Evolutionary conservation across 2,888 invertebrate genomes (phyloP), one percentile per base, ranked within the genome.

Genomic region (Pterostichus madidus): DNA sequence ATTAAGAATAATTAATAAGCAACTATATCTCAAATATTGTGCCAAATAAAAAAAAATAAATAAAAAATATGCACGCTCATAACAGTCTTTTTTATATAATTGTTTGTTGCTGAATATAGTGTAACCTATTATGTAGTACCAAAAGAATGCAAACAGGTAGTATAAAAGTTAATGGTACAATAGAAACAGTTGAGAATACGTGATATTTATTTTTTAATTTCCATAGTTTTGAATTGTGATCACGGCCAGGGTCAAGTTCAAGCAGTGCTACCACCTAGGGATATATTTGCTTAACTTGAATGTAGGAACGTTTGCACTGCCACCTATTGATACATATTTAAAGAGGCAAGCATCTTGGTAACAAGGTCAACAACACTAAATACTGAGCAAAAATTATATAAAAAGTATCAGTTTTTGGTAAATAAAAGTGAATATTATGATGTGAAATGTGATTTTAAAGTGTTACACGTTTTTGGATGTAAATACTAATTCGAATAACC

Each of bases 281-380:
- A 81, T 75, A 75, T 81, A 75, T 75, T 61, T 56, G 81, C 59
- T 81, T 49, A 83, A 83, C 61, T 35, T 76, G 83, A 83, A 83
- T 24, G 46, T 49, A 83, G 77, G 52, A 53, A 46, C 83, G 77
- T 11, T 32, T 52, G 64, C 31, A 39, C 35, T 77, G 83, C 76
- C 83, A 83, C 77, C 83, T 83, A 83, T 77, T 83, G 83, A 83
- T 83, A 83, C 15, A 39, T 39, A 61, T 76, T 76, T 61, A 88
- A 88, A 88, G 88, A 87, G 86, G 87, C 86, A 87, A 88, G 89
- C 88, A 88, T 88, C 88, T 89, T 89, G 88, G 88, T 88, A 89
- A 89, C 89, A 90, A 90, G 90, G 90, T 90, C 90, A 90, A 87
- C 88, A 88, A 88, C 88, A 87, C 87, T 86, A 86, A 86, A 86